These are phyloP conservation scores for Volucella inflata DNA, from an alignment of 2,888 invertebrate genomes.

Conservation along the genomic window DNA sequence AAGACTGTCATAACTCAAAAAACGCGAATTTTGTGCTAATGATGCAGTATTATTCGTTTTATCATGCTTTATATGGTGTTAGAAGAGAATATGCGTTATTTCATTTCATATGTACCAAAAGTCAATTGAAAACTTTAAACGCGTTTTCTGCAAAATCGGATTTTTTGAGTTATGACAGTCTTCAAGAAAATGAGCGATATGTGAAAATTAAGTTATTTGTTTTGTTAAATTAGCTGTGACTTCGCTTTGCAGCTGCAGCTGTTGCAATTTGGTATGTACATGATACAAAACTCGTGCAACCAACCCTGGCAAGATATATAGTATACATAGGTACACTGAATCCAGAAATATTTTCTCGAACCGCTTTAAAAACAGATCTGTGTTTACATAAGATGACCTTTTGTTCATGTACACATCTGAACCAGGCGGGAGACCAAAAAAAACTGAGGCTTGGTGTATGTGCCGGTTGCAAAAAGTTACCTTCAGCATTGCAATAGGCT, in stretches of 20 bases:
- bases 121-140: constrained; percentile 18
- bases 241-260: constrained; percentile 18
- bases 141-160: constrained; percentile 14
- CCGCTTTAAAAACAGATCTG: constrained; percentile 77
- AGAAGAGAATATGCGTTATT: no score
- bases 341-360: constrained; percentile 76
- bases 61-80: no score
- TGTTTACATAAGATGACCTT: constrained; percentile 77
- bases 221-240: no score
- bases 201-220: no score
- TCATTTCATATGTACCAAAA: not conserved
- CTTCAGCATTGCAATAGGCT: constrained; percentile 80
- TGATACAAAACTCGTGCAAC: no score
- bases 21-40: no score
- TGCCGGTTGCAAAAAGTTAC: constrained; percentile 78
- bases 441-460: constrained; percentile 77
- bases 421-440: constrained; percentile 76
- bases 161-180: no score
- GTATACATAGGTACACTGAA: no score
- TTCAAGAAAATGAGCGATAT: no score
- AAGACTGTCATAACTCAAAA: no score
- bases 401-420: constrained; percentile 77
- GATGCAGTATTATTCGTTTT: no score
- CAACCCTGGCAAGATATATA: constrained; percentile 76
- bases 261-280: constrained; percentile 76